Percentiles rank a stretch among this genome's conserved stretches.
phyloP scores from a whole-genome alignment of 2,888 invertebrate species.

The Cheilosia pagana region DNA sequence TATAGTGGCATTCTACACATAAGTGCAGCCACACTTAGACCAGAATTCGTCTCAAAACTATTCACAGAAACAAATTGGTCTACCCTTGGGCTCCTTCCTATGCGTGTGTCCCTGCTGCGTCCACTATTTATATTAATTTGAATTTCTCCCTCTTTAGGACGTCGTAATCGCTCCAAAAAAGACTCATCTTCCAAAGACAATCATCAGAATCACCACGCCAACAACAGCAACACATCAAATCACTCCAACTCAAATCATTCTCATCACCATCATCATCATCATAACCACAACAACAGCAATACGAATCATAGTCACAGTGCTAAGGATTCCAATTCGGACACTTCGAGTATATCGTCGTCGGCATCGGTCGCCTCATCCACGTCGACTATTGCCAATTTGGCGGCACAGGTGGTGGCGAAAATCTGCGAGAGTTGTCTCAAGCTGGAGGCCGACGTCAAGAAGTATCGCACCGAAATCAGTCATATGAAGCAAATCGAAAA shows the following conservation, averaged over 20 bases:
- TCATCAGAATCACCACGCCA: constrained; percentile 80
- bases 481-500: constrained; percentile 83
- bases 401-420: constrained; percentile 83
- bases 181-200: constrained; percentile 83
- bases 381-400: constrained; percentile 81
- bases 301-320: constrained; percentile 75
- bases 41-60: too few species aligned
- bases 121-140: background rate
- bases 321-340: constrained; percentile 76
- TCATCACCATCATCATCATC: constrained; percentile 71
- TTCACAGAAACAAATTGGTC: too few species aligned
- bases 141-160: constrained; percentile 77
- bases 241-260: constrained; percentile 67
- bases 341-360: constrained; percentile 80
- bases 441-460: constrained; percentile 82
- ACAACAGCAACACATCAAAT: constrained; percentile 74
- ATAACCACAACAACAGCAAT: constrained; percentile 59
- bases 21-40: too few species aligned
- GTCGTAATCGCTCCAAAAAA: constrained; percentile 83
- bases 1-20: too few species aligned
- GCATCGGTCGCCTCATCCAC: constrained; percentile 79
- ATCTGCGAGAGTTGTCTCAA: constrained; percentile 83
- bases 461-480: constrained; percentile 82
- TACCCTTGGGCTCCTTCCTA: too few species aligned
- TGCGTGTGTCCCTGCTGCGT: background rate